Percentiles rank a stretch among this genome's conserved stretches.
Conservation (phyloP, 2,888 invertebrate species). For the Steinernema hermaphroditum region DNA sequence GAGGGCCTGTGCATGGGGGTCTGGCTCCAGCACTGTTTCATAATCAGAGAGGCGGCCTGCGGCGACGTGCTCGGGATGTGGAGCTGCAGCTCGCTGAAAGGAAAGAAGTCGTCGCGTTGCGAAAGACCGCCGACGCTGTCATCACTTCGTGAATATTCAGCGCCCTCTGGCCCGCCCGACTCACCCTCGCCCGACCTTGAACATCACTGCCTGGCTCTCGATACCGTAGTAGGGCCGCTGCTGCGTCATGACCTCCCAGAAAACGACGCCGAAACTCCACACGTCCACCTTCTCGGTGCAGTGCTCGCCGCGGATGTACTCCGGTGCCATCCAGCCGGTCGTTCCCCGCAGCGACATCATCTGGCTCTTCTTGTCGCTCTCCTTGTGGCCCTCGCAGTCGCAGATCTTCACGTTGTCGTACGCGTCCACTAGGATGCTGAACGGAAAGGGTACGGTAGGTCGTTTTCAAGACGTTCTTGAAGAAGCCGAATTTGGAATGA, state of each 20-base stretch:
- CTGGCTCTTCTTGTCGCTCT: slow-evolving; percentile 82
- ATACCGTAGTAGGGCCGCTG: slow-evolving; percentile 90
- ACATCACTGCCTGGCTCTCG: slow-evolving; percentile 94
- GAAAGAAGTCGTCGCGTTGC: slow-evolving; percentile 4
- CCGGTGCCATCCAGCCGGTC: slow-evolving; percentile 98
- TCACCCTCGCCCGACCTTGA: slow-evolving; percentile 82
- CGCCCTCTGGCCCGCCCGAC: slow-evolving; percentile 34
- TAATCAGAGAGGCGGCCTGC: slow-evolving; percentile 69
- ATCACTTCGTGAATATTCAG: background rate
- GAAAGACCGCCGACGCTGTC: background rate
- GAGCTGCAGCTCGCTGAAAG: slow-evolving; percentile 80
- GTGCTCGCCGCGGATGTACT: slow-evolving; percentile 91
- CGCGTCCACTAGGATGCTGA: slow-evolving; percentile 69
- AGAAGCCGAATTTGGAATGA: background rate
- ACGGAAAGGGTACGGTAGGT: slow-evolving; percentile 29
- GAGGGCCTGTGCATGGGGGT: slow-evolving; percentile 87
- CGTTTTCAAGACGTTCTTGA: no score
- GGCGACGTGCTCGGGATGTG: slow-evolving; percentile 90
- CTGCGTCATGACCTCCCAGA: slow-evolving; percentile 95
- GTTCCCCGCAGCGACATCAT: slow-evolving; percentile 98
- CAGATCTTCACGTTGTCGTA: slow-evolving; percentile 81
- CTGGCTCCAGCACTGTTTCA: slow-evolving; percentile 84
- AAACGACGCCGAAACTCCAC: slow-evolving; percentile 95
- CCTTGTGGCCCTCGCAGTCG: slow-evolving; percentile 91
- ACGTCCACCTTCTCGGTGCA: slow-evolving; percentile 97